A percentile compares a stretch with the other conserved stretches of the same genome.
Evolutionary conservation across 2,888 invertebrate genomes (phyloP).

Genomic region (Heliconius cydno): DNA sequence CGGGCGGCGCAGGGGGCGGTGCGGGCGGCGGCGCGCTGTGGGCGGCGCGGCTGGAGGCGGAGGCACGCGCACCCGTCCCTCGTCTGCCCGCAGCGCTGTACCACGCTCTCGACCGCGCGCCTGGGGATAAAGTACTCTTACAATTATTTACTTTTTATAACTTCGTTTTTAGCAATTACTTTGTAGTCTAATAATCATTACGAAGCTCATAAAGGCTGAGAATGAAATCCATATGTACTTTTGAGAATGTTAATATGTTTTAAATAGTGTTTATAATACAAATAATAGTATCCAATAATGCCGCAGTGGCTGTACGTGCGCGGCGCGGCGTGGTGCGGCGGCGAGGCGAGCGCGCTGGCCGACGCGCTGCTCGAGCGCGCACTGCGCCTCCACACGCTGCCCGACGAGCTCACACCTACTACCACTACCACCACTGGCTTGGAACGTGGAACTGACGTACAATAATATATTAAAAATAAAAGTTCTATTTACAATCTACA

Average conservation of each 20-base stretch:
- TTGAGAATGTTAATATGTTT: too few relatives aligned
- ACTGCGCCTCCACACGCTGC: constrained; percentile 88
- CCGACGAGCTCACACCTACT: constrained; percentile 86
- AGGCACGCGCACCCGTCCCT: constrained; percentile 51
- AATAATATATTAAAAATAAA: too few relatives aligned
- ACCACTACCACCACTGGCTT: background rate
- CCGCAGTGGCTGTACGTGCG: constrained; percentile 61
- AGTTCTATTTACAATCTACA: too few relatives aligned
- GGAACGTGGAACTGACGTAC: too few relatives aligned
- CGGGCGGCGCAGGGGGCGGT: constrained; percentile 46
- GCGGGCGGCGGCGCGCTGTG: constrained; percentile 46
- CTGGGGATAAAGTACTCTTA: constrained; percentile 53
- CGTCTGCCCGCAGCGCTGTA: constrained; percentile 64
- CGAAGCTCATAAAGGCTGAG: too few relatives aligned
- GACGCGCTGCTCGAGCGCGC: constrained; percentile 90
- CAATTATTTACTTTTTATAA: too few relatives aligned
- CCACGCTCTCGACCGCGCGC: constrained; percentile 81
- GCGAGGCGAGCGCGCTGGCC: constrained; percentile 86
- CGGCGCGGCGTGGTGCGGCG: constrained; percentile 65
- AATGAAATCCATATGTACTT: too few relatives aligned
- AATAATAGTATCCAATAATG: background rate
- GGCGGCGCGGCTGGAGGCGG: constrained; percentile 51
- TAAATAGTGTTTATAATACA: too few relatives aligned
- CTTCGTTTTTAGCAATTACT: too few relatives aligned
- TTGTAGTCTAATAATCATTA: too few relatives aligned